Evolutionary conservation across 2,888 invertebrate genomes (phyloP).

Genomic region (Apotomis capreana): DNA sequence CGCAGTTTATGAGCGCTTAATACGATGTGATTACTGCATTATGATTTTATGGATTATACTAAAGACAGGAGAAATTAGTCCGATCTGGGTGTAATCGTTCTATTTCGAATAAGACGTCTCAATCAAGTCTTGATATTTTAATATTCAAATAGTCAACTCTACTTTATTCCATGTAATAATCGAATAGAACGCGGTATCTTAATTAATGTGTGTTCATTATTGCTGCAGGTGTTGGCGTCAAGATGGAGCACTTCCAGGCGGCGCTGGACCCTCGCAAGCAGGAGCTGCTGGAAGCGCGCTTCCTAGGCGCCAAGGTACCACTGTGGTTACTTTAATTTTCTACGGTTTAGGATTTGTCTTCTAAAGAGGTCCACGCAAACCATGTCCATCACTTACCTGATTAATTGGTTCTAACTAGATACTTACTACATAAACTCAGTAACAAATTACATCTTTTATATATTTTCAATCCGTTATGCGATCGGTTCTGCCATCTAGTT

Average conservation of each 20-base stretch:
- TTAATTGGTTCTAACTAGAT: not conserved
- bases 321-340: constrained; percentile 5
- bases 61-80: too few relatives aligned
- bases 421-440: not conserved
- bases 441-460: not conserved
- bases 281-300: constrained; percentile 98
- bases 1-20: too few relatives aligned
- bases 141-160: too few relatives aligned
- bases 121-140: too few relatives aligned
- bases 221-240: constrained; percentile 92
- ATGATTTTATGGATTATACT: too few relatives aligned
- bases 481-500: constrained; percentile 19
- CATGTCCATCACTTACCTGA: not conserved
- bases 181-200: too few relatives aligned
- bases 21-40: too few relatives aligned
- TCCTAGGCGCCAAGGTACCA: constrained; percentile 95
- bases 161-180: too few relatives aligned
- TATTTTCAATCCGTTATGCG: constrained; percentile 9
- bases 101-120: too few relatives aligned
- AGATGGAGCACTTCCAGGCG: constrained; percentile 98
- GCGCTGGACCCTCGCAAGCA: constrained; percentile 99
- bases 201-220: constrained; percentile 46
- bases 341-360: not conserved
- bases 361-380: not conserved
- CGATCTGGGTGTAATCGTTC: too few relatives aligned